Base-by-base conservation (phyloP, 2,113 vertebrate species). In the Gallinago paraguaiae region DNA sequence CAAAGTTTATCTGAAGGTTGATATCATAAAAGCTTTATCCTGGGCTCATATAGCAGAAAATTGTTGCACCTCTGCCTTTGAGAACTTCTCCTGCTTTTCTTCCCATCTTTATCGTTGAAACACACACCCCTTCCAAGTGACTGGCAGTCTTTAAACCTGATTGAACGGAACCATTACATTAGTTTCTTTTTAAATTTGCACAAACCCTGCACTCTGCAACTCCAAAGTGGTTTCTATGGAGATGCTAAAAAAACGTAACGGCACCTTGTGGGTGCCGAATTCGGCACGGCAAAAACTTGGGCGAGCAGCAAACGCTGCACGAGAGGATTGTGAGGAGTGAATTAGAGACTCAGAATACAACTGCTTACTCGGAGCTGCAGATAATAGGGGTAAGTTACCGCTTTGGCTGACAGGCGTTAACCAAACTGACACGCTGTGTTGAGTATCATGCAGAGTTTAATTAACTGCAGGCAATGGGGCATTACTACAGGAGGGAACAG, bases 381-480 rank as follows among this genome's bases (percentile, higher is more conserved):
- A 54, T 56, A 76, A 56, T 0, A 25, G 74, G 71, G 75, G 37
- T 48, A 60, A 77, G 75, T 68, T 45, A 54, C 69, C 0, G 20
- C 74, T 68, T 6, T 37, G 72, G 68, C 41, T 86, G 86, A 46
- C 57, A 80, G 72, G 61, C 12, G 0, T 31, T 71, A 84, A 51
- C 90, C 69, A 31, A 33, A 68, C 28, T 11, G 53, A 39, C 78
- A 69, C 5, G 3, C 70, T 48, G 86, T 69, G 43, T 4, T 10
- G 48, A 30, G 59, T 14, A 45, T 41, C 79, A 19, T 1, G 13
- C 50, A 39, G 74, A 48, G 74, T 43, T 90, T 88, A 77, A 91
- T 88, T 72, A 81, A 72, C 68, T 68, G 69, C 86, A 54, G 74
- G 86, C 43, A 70, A 43, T 7, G 72, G 68, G 90, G 59, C 50